Conservation (phyloP, 2,113 vertebrate species). For the Penelope pileata region DNA sequence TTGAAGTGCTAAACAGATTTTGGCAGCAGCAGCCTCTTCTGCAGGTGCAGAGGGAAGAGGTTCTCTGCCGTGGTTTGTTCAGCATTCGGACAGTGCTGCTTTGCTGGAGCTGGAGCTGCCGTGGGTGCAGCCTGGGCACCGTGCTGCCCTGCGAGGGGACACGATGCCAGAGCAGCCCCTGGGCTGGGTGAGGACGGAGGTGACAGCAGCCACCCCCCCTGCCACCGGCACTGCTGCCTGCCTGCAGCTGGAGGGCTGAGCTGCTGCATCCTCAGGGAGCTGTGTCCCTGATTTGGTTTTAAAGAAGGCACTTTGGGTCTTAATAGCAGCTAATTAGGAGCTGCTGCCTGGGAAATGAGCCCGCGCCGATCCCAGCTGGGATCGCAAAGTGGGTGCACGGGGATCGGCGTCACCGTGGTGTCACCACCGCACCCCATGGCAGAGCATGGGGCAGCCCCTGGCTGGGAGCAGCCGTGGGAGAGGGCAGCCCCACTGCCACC, state of each 20-base stretch:
- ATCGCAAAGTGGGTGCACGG: not conserved
- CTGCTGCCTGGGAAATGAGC: not conserved
- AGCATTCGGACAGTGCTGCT: not conserved
- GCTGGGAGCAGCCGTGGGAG: not conserved
- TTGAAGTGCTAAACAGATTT: slow-evolving; percentile 58
- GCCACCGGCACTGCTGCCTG: not conserved
- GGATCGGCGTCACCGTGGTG: rapidly evolving
- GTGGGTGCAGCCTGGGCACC: not conserved
- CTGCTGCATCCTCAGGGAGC: not conserved
- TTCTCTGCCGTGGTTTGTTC: not conserved
- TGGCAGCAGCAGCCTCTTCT: slow-evolving; percentile 58
- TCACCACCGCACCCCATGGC: rapidly evolving
- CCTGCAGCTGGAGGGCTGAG: not conserved
- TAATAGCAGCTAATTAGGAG: slow-evolving; percentile 5
- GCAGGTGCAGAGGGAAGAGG: slow-evolving; percentile 54
- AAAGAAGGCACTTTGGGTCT: not conserved
- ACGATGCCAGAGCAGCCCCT: not conserved
- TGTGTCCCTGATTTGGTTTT: not conserved
- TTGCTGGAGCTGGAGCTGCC: not conserved
- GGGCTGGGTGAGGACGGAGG: not conserved
- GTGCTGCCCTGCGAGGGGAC: not conserved
- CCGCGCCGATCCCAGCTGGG: not conserved
- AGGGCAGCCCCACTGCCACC: not conserved
- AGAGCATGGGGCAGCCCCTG: not conserved
- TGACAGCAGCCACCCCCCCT: not conserved